Base-by-base conservation (phyloP, 2,797 vertebrate genomes). In the Meda fulgida region DNA sequence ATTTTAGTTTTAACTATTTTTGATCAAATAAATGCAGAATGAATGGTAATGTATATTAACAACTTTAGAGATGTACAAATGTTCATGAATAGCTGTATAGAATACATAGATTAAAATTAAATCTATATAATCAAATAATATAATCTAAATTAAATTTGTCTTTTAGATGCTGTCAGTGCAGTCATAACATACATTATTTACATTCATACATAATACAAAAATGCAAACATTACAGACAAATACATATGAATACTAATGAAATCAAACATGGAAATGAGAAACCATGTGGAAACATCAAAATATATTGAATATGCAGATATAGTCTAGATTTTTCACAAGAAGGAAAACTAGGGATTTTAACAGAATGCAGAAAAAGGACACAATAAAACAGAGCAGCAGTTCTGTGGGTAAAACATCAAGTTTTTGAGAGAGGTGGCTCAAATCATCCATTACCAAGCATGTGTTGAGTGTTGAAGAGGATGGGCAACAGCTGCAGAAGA, bases 401-500 rank as follows among this genome's bases (percentile, higher is more conserved):
- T 78, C 51, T 79, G 48, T 31, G 53, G n/a, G 23, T 60, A 46
- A 67, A 80, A 29, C 48, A 65, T 65, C n/a, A 18, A 23, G 43
- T 84, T 72, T 77, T 72, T 21, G 43, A 81, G 72, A 51, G 18
- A 71, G 55, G 65, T 84, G 51, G 31, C 81, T 84, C 70, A 75
- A 81, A 53, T 78, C 53, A 48, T 36, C 83, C 66, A 77, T 80
- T 71, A 81, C 48, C 9, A 58, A 78, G 40, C 67, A 78, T 80
- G 67, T 69, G 36, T 43, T 67, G 53, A 81, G 75, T 80, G 66
- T 81, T 72, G 83, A 78, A 84, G 71, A 43, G 65, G 67, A 81
- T 81, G n/a, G 65, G 83, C 55, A 84, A 66, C 78, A 87, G 72
- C 77, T 83, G 58, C 51, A 84, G 46, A 60, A 69, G 69, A 58